Evolutionary conservation across 1,140 invertebrate genomes (phyloP), one percentile per base, ranked within the genome.

Genomic region (Tribolium madens): DNA sequence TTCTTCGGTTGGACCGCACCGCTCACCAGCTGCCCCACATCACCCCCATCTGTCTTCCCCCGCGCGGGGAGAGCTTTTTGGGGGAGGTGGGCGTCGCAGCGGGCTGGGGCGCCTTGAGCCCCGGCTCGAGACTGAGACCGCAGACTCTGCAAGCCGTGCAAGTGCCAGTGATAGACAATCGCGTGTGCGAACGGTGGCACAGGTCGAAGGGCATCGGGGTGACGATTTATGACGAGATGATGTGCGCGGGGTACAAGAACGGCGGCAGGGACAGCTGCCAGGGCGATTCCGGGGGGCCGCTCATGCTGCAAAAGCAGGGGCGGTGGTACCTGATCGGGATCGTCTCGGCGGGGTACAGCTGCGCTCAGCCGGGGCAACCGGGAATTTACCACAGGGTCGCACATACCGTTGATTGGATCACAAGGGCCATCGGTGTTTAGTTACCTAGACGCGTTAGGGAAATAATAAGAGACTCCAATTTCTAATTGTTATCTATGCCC

Each of bases 191-290:
- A 85, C 86, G 89, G 18, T 93, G 92, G 92, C 92, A 93, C 50
- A 88, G 92, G 69, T 92, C 92, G 48, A 94, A 93, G 81, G 92
- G 93, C 70, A 98, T 97, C 80, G 96, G 97, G 85, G 96, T 97
- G 33, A 92, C 96, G 5, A 97, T 97, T 81, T 96, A 97, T 85
- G 95, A 96, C 73, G 96, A 98, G 87, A 99, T 98, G 97, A 92
- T 98, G 85, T 98, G 97, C 86, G 97, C 97, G 3, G 97, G 97
- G 0, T 98, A 98, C 85, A 89, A 94, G 76, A 92, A 93, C 14
- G 97, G 97, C 2, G 96, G 96, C 3, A 94, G 96, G 81, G 93
- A 95, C 84, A 92, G 92, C 2, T 94, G 93, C 84, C 91, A 93
- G 87, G 93, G 93, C 84, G 85, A 84, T 77, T 96, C 94, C 69